Evolutionary conservation across 2,113 vertebrate species (phyloP), one percentile per base, ranked within the genome.

Genomic region (Dryoscopus gambensis): DNA sequence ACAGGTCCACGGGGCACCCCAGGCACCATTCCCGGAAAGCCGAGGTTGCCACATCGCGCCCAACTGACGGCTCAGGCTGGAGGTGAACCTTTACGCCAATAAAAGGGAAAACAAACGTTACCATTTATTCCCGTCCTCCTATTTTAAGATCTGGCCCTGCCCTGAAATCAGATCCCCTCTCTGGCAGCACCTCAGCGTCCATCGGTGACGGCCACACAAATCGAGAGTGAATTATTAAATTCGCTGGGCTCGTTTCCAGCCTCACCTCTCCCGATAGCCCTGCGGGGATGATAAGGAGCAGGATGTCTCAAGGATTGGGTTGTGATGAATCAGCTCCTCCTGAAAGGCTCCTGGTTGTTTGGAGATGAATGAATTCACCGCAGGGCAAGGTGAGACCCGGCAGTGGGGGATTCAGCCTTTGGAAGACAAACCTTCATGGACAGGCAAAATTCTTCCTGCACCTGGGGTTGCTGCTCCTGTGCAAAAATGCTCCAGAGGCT

Each of bases 1-100:
- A 71, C 9, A 14, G 59, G 65, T 82, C 64, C 73, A 21, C 0
- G 2, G 25, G 59, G 31, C 64, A 33, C 67, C 35, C 8, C 0
- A 4, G 59, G 30, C 47, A n/a, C 0, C 0, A 30, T 81, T 64
- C 86, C 80, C 2, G 0, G 44, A 56, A 73, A 24, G 3, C n/a
- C 6, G 1, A 37, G 30, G 13, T 52, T 17, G 6, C 28, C 63
- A 9, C 13, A 5, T 0, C 1, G 0, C 42, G 37, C 77, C 50
- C 74, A 59, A 47, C 53, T 2, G 35, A 14, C 2, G 1, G 63
- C 59, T 50, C 71, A 14, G 68, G n/a, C 56, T 69, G 57, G 39
- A 52, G 2, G 1, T 13, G n/a, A 86, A 12, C 47, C 35, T 60
- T 83, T 39, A 56, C 2, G 6, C 12, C 73, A 70, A 63, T 50